Percentiles rank a stretch among this genome's conserved stretches.
Evolutionary conservation across 2,797 vertebrate species (phyloP).

Genomic region (Lepus townsendii): DNA sequence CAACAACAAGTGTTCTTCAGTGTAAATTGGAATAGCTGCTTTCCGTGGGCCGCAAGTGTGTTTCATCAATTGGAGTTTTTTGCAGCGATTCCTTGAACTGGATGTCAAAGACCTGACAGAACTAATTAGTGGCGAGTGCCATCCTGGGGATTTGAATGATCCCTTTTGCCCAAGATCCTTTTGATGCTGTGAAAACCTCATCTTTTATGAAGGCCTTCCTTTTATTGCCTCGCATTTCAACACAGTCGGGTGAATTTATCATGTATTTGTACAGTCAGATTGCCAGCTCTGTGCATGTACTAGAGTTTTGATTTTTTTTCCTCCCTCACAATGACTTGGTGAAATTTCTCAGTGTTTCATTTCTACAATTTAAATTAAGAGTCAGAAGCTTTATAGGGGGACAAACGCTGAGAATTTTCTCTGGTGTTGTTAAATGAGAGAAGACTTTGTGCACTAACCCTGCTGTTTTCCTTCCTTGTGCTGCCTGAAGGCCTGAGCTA

Average conservation of each 20-base stretch:
- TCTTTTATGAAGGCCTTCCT: conserved; percentile 61
- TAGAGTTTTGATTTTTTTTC: neutral
- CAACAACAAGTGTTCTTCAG: conserved; percentile 50
- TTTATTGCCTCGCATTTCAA: conserved; percentile 61
- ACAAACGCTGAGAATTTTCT: conserved; percentile 60
- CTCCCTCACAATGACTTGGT: conserved; percentile 43
- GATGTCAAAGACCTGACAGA: conserved; percentile 77
- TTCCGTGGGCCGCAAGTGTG: conserved; percentile 55
- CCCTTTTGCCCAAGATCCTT: conserved; percentile 56
- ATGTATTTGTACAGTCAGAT: conserved; percentile 61
- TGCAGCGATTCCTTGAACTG: conserved; percentile 72
- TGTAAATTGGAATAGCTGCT: conserved; percentile 45
- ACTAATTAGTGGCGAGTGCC: conserved; percentile 77
- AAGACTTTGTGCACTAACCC: conserved; percentile 85
- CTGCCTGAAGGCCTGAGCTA: conserved; percentile 97
- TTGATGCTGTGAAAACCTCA: conserved; percentile 64
- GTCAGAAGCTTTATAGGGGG: conserved; percentile 14
- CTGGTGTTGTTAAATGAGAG: conserved; percentile 67
- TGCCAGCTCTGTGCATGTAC: conserved; percentile 58
- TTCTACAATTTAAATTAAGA: conserved; percentile 78
- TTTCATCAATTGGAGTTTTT: conserved; percentile 76
- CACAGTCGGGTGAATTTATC: conserved; percentile 35
- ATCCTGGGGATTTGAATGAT: conserved; percentile 69
- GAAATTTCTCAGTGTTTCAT: conserved; percentile 69
- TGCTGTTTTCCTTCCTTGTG: conserved; percentile 90